phyloP scores from a whole-genome alignment of 2,113 vertebrate species.

The Aegithalos caudatus region DNA sequence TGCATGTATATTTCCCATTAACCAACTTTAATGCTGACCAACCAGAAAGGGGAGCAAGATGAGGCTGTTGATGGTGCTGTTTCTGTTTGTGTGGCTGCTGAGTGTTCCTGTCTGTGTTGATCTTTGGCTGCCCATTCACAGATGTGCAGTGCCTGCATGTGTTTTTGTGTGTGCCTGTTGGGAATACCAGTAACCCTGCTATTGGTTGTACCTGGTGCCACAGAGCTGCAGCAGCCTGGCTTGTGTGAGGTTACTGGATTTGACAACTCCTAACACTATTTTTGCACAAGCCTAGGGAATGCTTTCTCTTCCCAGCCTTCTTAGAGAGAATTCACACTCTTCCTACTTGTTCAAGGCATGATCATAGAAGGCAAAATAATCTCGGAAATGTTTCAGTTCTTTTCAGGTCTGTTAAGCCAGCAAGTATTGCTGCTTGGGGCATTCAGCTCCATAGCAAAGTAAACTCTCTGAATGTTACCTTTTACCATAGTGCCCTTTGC shows the following conservation, averaged over 20 bases:
- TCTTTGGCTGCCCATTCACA: background rate
- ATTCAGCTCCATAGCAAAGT: background rate
- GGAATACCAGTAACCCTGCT: background rate
- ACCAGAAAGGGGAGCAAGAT: background rate
- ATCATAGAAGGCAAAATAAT: background rate
- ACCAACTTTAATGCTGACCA: background rate
- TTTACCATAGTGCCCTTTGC: background rate
- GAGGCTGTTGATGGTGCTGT: background rate
- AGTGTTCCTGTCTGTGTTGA: background rate
- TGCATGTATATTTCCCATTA: background rate
- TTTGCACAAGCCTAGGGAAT: background rate
- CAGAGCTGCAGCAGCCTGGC: background rate
- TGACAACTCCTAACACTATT: background rate
- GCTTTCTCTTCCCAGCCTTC: background rate
- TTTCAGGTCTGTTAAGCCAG: background rate
- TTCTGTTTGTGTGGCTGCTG: constrained; percentile 20
- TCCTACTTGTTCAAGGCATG: background rate
- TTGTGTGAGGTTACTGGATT: background rate
- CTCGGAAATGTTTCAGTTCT: background rate
- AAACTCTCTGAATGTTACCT: background rate
- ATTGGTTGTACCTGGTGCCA: background rate
- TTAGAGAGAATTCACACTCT: background rate
- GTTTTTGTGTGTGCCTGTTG: background rate
- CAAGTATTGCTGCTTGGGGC: background rate
- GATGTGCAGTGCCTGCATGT: background rate